Conservation (phyloP, 92 coral and sea anemone genomes). For the Chrysogorgia sp. region DNA sequence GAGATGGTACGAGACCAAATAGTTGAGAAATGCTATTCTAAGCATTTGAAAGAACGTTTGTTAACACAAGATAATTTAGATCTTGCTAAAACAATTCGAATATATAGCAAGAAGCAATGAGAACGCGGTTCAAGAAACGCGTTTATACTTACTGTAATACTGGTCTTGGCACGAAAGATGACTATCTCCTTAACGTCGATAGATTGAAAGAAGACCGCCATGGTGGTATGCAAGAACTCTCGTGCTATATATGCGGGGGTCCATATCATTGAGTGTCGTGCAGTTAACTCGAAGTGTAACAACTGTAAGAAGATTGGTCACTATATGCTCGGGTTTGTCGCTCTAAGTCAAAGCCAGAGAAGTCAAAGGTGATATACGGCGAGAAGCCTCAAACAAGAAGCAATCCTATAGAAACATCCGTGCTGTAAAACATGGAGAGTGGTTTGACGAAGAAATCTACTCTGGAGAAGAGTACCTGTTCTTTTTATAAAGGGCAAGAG, state of each 20-base stretch:
- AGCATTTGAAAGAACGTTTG: slow-evolving; percentile 36
- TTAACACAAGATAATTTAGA: slow-evolving; percentile 45
- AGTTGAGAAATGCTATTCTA: slow-evolving; percentile 35
- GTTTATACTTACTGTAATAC: background rate
- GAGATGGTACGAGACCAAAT: slow-evolving; percentile 52
- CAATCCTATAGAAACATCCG: slow-evolving; percentile 12
- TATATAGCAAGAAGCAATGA: slow-evolving; percentile 36
- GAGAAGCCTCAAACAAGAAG: slow-evolving; percentile 1
- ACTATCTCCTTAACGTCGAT: slow-evolving; percentile 44
- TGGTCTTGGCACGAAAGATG: slow-evolving; percentile 31
- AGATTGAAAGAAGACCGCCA: background rate
- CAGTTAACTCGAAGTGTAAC: slow-evolving; percentile 42
- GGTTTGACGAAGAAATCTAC: slow-evolving; percentile 12
- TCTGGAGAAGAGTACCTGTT: slow-evolving; percentile 30
- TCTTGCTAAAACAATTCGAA: slow-evolving; percentile 15
- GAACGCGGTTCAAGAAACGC: slow-evolving; percentile 36
- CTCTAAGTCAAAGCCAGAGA: slow-evolving; percentile 1
- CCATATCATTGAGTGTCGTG: slow-evolving; percentile 40
- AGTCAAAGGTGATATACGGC: background rate
- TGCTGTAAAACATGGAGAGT: background rate
- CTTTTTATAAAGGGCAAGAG: slow-evolving; percentile 20
- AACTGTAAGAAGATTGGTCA: slow-evolving; percentile 50
- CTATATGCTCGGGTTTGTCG: slow-evolving; percentile 35
- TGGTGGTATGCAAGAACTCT: background rate
- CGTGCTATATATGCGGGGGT: slow-evolving; percentile 46